Percentiles rank a stretch among this genome's conserved stretches.
phyloP scores from a whole-genome alignment of 92 coral and sea anemone species.

The Parazoanthus darwini region DNA sequence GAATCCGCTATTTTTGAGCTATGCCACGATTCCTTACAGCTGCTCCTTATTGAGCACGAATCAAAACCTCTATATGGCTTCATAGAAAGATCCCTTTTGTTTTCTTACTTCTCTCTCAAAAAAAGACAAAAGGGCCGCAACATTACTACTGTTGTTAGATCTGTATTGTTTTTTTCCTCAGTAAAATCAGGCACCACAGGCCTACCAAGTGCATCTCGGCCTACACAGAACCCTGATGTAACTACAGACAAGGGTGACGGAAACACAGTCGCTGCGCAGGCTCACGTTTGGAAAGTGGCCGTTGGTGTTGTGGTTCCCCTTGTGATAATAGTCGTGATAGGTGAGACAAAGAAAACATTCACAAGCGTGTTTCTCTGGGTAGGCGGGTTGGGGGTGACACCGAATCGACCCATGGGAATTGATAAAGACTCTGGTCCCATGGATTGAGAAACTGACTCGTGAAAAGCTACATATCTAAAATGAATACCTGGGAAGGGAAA shows the following conservation, averaged over 20 bases:
- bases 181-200: background rate
- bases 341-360: background rate
- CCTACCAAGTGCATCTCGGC: slow-evolving; percentile 15
- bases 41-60: too few relatives aligned
- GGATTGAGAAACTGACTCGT: too few relatives aligned
- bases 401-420: too few relatives aligned
- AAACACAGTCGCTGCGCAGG: background rate
- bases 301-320: slow-evolving; percentile 14
- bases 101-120: too few relatives aligned
- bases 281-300: slow-evolving; percentile 12
- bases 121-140: too few relatives aligned
- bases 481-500: too few relatives aligned
- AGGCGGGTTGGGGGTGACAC: background rate
- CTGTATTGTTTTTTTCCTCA: background rate
- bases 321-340: background rate
- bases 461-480: too few relatives aligned
- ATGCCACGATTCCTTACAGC: too few relatives aligned
- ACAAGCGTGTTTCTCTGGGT: background rate
- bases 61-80: too few relatives aligned
- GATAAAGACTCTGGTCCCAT: too few relatives aligned
- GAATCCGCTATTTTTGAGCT: too few relatives aligned
- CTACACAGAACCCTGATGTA: slow-evolving; percentile 14
- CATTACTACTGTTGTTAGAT: background rate
- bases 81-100: too few relatives aligned
- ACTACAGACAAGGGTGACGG: background rate